Evolutionary conservation across 2,113 vertebrate genomes (phyloP).

Genomic region (Beaufortia kweichowensis): DNA sequence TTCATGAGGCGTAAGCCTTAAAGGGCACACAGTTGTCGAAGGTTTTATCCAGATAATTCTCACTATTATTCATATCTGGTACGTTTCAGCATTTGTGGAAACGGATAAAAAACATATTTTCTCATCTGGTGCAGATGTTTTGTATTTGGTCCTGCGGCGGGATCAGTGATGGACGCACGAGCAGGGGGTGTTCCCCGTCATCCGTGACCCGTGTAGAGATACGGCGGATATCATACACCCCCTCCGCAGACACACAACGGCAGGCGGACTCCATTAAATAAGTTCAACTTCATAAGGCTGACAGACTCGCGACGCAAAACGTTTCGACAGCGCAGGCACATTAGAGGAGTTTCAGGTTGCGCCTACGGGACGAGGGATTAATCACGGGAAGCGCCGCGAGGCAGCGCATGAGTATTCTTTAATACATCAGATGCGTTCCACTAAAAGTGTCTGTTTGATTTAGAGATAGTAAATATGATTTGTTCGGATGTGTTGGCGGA

Average conservation of each 20-base stretch:
- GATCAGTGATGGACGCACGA: slow-evolving; percentile 2
- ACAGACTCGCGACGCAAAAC: slow-evolving; percentile 29
- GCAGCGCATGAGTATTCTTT: slow-evolving; percentile 23
- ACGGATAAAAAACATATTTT: slow-evolving; percentile 36
- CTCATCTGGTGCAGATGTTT: slow-evolving; percentile 18
- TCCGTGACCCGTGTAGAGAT: background rate
- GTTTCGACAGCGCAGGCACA: slow-evolving; percentile 27
- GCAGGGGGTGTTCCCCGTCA: background rate
- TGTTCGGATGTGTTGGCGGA: slow-evolving; percentile 29
- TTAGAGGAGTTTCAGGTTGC: slow-evolving; percentile 33
- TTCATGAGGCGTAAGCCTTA: too few relatives aligned
- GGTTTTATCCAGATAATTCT: background rate
- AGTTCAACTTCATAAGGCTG: slow-evolving; percentile 37
- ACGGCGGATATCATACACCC: background rate
- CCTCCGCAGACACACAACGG: slow-evolving; percentile 27
- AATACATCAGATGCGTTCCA: slow-evolving; percentile 37
- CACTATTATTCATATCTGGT: background rate
- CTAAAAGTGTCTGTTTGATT: slow-evolving; percentile 50
- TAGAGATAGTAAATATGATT: slow-evolving; percentile 52
- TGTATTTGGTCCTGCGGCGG: background rate
- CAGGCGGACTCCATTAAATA: slow-evolving; percentile 18
- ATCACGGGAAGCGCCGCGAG: slow-evolving; percentile 24
- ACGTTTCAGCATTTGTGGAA: background rate
- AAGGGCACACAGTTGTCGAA: too few relatives aligned
- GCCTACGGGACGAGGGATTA: slow-evolving; percentile 32